These are phyloP conservation scores for Larimichthys polyactis DNA, from an alignment of 2,113 vertebrate species.

Conservation along the genomic window DNA sequence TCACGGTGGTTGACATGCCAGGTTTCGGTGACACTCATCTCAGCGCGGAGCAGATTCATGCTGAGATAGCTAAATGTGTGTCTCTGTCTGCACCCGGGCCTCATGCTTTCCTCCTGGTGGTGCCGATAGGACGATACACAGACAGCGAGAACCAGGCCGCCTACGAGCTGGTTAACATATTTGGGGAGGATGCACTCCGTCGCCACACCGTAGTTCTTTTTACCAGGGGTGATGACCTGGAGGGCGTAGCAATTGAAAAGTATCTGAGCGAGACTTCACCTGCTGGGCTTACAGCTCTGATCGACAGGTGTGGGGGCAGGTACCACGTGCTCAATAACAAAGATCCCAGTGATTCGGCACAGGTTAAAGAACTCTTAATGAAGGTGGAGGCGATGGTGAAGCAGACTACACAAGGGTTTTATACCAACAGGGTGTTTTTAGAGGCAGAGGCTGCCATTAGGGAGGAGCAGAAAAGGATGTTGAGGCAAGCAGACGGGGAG, in stretches of 20 bases:
- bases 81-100: slow-evolving; percentile 78
- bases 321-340: slow-evolving; percentile 85
- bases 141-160: slow-evolving; percentile 70
- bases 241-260: slow-evolving; percentile 66
- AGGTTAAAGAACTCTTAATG: slow-evolving; percentile 76
- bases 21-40: slow-evolving; percentile 85
- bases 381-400: slow-evolving; percentile 80
- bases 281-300: slow-evolving; percentile 69
- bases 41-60: slow-evolving; percentile 61
- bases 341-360: slow-evolving; percentile 60
- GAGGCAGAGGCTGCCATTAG: slow-evolving; percentile 78
- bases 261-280: slow-evolving; percentile 74
- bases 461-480: slow-evolving; percentile 77
- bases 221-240: slow-evolving; percentile 81
- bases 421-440: slow-evolving; percentile 76
- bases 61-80: slow-evolving; percentile 81
- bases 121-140: slow-evolving; percentile 83
- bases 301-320: slow-evolving; percentile 79
- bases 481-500: slow-evolving; percentile 47
- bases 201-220: slow-evolving; percentile 83
- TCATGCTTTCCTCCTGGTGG: slow-evolving; percentile 83
- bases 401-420: slow-evolving; percentile 65
- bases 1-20: slow-evolving; percentile 83
- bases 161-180: slow-evolving; percentile 71
- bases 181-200: slow-evolving; percentile 76